Evolutionary conservation across 2,797 vertebrate genomes (phyloP), one percentile per base, ranked within the genome.

Genomic region (Galago senegalensis): DNA sequence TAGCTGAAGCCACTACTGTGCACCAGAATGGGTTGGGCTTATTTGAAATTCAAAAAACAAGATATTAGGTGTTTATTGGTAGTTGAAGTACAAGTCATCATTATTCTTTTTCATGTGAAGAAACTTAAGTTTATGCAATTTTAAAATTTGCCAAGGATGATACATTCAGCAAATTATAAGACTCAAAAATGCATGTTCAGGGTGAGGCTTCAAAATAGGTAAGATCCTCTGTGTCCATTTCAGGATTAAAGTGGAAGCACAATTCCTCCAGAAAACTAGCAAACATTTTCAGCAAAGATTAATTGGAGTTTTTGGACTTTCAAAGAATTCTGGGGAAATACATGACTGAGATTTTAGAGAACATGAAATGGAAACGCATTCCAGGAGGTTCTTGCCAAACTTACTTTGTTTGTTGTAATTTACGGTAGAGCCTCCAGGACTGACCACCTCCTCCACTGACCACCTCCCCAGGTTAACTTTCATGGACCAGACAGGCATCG

Each of bases 41-140:
- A 89, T 56, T 87, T 87, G 34, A 27, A 75, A 87, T 72, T 83
- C 46, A 91, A 87, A 91, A 87, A 75, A 49, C 70, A 75, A 91
- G 34, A 37, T 73, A 37, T 23, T 46, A 60, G 14, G 7, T 76
- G 2, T 61, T 56, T 5, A 46, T 56, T 94, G 70, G 86, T 61
- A 77, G 12, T 3, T 11, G 65, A 2, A 31, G 11, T 53, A 56
- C 23, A 90, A 13, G 20, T 20, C 31, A 14, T 80, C 61, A 40
- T 21, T 34, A 56, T 31, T 84, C 12, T 69, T 88, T 72, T 89
- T 81, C 34, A 60, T 13, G 34, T n/a, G 13, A 86, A 3, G 18
- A 93, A 61, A 20, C 2, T 67, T 23, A 91, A 76, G n/a, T 69
- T 83, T 34, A 61, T 10, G 58, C 9, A 84, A 13, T 67, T 69